These are phyloP conservation scores for Enteromius trimaculatus DNA, from an alignment of 2,797 vertebrate genomes.

Conservation along the genomic window DNA sequence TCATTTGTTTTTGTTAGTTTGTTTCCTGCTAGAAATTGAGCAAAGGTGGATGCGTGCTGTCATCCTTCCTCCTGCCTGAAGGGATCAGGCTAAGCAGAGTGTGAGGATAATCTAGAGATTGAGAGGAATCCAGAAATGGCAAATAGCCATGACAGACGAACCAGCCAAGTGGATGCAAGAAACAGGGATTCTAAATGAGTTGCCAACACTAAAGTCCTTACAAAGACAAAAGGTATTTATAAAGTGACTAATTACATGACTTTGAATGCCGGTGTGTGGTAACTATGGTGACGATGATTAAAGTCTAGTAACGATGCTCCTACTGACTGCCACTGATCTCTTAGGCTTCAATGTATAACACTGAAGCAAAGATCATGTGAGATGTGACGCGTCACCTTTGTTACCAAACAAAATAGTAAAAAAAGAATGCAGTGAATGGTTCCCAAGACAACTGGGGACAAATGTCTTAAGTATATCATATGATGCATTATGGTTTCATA, in stretches of 20 bases:
- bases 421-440: slow-evolving; percentile 14
- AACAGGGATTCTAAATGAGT: slow-evolving; percentile 4
- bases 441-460: slow-evolving; percentile 12
- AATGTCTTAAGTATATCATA: neutral
- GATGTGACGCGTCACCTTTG: slow-evolving; percentile 45
- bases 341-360: neutral
- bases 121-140: slow-evolving; percentile 17
- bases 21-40: neutral
- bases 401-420: slow-evolving; percentile 36
- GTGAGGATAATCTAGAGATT: slow-evolving; percentile 17
- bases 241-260: neutral
- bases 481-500: neutral
- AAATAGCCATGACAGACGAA: slow-evolving; percentile 6
- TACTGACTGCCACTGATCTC: neutral
- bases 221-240: slow-evolving; percentile 16
- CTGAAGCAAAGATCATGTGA: slow-evolving; percentile 15
- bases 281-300: slow-evolving; percentile 20
- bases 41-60: slow-evolving; percentile 10
- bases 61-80: slow-evolving; percentile 10
- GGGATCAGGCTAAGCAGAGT: neutral
- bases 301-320: neutral
- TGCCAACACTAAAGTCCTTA: slow-evolving; percentile 21
- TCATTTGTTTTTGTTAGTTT: slow-evolving; percentile 2
- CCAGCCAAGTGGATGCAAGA: neutral
- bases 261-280: slow-evolving; percentile 3